A percentile compares a stretch with the other conserved stretches of the same genome.
Evolutionary conservation across 1,140 invertebrate species (phyloP).

Genomic region (Drosophila navojoa): DNA sequence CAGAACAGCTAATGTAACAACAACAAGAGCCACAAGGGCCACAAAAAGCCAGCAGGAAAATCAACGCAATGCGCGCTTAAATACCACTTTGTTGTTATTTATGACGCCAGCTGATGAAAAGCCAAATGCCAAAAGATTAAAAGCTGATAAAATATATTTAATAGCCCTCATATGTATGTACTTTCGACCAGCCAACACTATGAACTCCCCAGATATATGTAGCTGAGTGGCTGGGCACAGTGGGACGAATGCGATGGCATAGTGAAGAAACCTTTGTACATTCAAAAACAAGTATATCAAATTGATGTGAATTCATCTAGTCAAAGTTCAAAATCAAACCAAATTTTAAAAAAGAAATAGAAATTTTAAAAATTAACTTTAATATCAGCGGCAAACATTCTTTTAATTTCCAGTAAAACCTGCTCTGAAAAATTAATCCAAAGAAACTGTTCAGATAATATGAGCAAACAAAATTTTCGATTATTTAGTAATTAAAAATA

Average conservation of each 20-base stretch:
- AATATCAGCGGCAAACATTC: no score
- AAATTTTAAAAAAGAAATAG: no score
- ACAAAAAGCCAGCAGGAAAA: constrained; percentile 21
- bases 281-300: no score
- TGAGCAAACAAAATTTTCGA: no score
- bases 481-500: no score
- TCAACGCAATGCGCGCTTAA: constrained; percentile 64
- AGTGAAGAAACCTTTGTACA: no score
- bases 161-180: constrained; percentile 54
- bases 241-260: neutral
- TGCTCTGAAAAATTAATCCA: no score
- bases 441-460: no score
- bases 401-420: no score
- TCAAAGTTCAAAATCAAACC: no score
- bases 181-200: constrained; percentile 24
- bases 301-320: no score
- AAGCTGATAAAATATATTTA: constrained; percentile 81
- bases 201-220: constrained; percentile 12
- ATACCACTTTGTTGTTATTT: constrained; percentile 81
- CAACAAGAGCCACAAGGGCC: neutral
- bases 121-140: constrained; percentile 79
- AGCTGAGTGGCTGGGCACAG: constrained; percentile 8
- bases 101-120: constrained; percentile 77
- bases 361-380: no score
- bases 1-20: neutral